phyloP scores from a whole-genome alignment of 2,888 invertebrate genomes.

The Agonopterix arenella region DNA sequence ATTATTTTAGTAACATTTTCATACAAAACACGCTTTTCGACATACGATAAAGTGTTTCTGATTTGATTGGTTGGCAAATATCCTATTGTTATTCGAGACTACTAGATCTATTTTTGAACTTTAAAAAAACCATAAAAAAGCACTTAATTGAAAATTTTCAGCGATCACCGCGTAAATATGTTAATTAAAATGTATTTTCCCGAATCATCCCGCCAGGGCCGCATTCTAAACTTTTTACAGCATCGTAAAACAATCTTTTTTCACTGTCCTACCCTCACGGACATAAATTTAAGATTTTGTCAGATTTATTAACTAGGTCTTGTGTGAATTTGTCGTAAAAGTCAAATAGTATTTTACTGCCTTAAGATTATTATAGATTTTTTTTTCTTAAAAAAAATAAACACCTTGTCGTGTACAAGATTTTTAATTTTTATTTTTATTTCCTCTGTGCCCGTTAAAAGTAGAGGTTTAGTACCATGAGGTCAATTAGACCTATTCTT shows the following conservation, averaged over 20 bases:
- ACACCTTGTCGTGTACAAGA: slow-evolving; percentile 38
- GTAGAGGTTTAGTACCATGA: slow-evolving; percentile 30
- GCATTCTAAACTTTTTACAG: slow-evolving; percentile 52
- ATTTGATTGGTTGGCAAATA: too few relatives aligned
- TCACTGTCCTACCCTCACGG: slow-evolving; percentile 43
- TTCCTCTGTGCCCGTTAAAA: slow-evolving; percentile 50
- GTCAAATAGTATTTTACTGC: slow-evolving; percentile 65
- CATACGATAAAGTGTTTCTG: too few relatives aligned
- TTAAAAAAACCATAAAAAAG: background rate
- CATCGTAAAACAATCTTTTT: slow-evolving; percentile 44
- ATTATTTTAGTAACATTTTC: too few relatives aligned
- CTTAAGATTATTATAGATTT: slow-evolving; percentile 47
- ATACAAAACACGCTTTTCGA: too few relatives aligned
- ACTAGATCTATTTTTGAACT: too few relatives aligned
- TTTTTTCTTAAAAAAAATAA: slow-evolving; percentile 42
- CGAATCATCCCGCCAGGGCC: slow-evolving; percentile 42
- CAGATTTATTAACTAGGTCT: slow-evolving; percentile 69
- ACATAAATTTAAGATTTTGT: slow-evolving; percentile 66
- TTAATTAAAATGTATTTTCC: slow-evolving; percentile 62
- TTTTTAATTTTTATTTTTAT: slow-evolving; percentile 41
- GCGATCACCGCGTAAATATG: slow-evolving; percentile 36
- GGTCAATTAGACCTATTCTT: slow-evolving; percentile 54
- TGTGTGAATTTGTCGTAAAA: slow-evolving; percentile 71
- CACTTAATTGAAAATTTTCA: slow-evolving; percentile 3
- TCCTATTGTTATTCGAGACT: too few relatives aligned